Base-by-base conservation (phyloP, 2,113 vertebrate genomes). In the Neolamprologus modestus region DNA sequence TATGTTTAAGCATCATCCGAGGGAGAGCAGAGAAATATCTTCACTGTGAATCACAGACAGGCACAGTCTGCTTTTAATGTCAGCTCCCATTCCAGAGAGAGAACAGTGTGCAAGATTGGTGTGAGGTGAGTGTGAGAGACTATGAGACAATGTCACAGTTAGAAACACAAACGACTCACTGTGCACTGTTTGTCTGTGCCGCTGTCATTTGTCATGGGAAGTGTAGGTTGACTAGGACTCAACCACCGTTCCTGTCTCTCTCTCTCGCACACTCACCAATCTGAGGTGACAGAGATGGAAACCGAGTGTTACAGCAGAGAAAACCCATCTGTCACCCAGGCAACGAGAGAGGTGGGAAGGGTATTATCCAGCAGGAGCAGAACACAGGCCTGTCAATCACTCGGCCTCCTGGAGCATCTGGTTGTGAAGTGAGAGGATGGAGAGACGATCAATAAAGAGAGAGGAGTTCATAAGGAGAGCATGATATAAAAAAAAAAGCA, bases 291-390 rank as follows among this genome's bases (percentile, higher is more conserved):
- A 88, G 78, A 91, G 89, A 92, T 84, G 63, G 89, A 94, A 91
- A 93, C 55, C 0, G 59, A 94, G 88, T 63, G 87, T 92, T 94
- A 94, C 59, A 19, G 78, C 84, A 40, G 66, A 92, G 91, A 91
- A 94, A 94, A 89, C 90, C 87, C 93, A 93, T 95, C 92, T 88
- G 92, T 96, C 95, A 94, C 94, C 93, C 80, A 92, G 92, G 95
- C 90, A 95, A 94, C 94, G 63, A 71, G 79, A 84, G 53, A 84
- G 63, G 92, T 84, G 78, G 90, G 90, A 91, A 91, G 85, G 86
- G 66, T 83, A 57, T 87, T 82, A 92, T 88, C 86, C 89, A 87
- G 76, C 12, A 19, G 88, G 87, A 82, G 92, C 50, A 31, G 81
- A 88, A 84, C 52, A 57, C 82, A 76, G 87, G 79, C 79, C 83